phyloP scores from a whole-genome alignment of 2,113 vertebrate species.

The Centropus unirufus region DNA sequence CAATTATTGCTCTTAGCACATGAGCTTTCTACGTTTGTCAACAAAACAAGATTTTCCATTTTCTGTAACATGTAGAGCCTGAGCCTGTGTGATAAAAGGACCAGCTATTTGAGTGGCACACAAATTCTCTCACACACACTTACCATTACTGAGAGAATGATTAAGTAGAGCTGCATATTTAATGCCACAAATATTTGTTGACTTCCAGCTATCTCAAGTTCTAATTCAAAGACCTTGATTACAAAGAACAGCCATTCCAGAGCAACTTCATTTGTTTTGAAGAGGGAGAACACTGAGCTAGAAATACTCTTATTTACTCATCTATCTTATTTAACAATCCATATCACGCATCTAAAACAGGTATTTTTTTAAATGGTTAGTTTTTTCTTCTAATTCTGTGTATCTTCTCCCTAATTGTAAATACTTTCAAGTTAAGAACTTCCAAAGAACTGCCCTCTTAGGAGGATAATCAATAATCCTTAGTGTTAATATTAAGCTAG shows the following conservation, averaged over 20 bases:
- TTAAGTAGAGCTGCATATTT: slow-evolving; percentile 39
- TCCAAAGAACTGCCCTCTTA: background rate
- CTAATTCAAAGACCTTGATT: slow-evolving; percentile 30
- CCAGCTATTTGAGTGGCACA: slow-evolving; percentile 1
- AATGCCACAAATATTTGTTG: slow-evolving; percentile 32
- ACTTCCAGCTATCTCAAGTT: slow-evolving; percentile 37
- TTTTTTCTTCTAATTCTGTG: background rate
- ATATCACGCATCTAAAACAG: background rate
- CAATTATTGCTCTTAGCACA: background rate
- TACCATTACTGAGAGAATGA: background rate
- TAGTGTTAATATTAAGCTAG: background rate
- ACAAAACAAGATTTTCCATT: background rate
- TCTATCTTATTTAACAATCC: background rate
- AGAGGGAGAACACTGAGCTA: slow-evolving; percentile 18
- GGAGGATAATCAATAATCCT: background rate
- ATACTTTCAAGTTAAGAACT: background rate
- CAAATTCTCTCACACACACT: background rate
- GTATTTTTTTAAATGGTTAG: background rate
- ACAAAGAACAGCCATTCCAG: slow-evolving; percentile 33
- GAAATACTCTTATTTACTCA: background rate
- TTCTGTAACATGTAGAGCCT: background rate
- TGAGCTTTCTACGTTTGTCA: background rate
- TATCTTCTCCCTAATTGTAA: background rate
- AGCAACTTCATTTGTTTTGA: background rate
- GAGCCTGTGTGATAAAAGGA: background rate